Conservation (phyloP, 1,140 invertebrate species). For the Reticulitermes speratus region DNA sequence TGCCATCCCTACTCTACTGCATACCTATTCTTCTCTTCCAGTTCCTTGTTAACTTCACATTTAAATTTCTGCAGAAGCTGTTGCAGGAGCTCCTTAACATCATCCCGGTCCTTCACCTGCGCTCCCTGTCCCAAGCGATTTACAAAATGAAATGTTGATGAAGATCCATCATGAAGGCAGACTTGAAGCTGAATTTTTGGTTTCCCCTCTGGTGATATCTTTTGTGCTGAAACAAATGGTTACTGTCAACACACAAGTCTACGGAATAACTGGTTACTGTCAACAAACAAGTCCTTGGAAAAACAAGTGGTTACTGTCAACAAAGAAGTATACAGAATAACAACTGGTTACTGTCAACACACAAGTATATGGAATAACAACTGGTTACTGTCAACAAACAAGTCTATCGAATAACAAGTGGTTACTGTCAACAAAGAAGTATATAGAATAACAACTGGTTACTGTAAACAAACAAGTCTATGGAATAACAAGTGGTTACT, state of each 20-base stretch:
- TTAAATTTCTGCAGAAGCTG: slow-evolving; percentile 94
- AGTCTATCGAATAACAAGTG: too few species aligned
- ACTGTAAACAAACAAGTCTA: too few species aligned
- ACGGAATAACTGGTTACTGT: neutral
- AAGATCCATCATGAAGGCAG: slow-evolving; percentile 88
- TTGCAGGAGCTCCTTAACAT: slow-evolving; percentile 90
- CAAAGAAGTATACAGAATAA: neutral
- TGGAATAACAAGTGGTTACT: too few species aligned
- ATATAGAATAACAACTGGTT: too few species aligned
- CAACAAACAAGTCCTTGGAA: too few species aligned
- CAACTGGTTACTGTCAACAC: too few species aligned
- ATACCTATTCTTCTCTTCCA: slow-evolving; percentile 81
- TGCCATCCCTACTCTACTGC: too few species aligned
- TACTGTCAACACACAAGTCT: neutral
- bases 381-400: too few species aligned
- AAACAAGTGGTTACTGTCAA: too few species aligned
- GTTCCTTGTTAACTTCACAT: slow-evolving; percentile 88
- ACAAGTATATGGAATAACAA: too few species aligned
- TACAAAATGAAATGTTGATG: slow-evolving; percentile 97
- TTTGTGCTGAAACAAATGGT: slow-evolving; percentile 72
- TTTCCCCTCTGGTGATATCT: slow-evolving; percentile 97
- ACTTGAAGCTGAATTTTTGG: slow-evolving; percentile 99
- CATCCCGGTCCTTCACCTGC: slow-evolving; percentile 87
- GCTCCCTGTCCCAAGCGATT: slow-evolving; percentile 78
- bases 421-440: too few species aligned